Base-by-base conservation (phyloP, 92 coral and sea anemone species). In the Parazoanthus swiftii region DNA sequence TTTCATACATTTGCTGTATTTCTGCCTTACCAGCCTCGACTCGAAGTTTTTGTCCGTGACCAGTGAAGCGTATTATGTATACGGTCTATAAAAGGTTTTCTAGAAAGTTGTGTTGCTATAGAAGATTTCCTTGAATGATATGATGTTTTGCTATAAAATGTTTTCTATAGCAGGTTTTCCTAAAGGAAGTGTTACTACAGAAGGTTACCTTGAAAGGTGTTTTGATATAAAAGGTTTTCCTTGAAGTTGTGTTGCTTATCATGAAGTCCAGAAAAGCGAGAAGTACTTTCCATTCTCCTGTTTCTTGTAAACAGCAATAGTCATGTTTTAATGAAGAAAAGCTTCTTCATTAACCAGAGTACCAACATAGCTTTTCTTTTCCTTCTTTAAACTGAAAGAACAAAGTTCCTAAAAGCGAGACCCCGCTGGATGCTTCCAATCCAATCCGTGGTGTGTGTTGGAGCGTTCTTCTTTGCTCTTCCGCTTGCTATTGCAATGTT, bases 401-500 rank as follows among this genome's bases (percentile, higher is more conserved):
- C 97, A 7, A 93, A 91, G 71, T 97, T 97, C 81, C 87, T 97
- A 48, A 92, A 90, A 81, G 88, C 91, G 11, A 95, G 95, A 21
- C 98, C 98, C 74, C 91, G 93, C 59, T 93, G 92, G 63, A 89
- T 81, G 35, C 90, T 97, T 11, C 99, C 98, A 5, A 96, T 91
- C 3, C 97, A 93, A 88, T 96, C 98, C 6, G 42, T 92, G 54
- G 97, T 92, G 6, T 97, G 99, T 74, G 94, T 97, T 4, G 94
- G 94, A 8, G 95, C 95, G 20, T 97, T 97, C 89, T 96, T 95
- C 39, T 89, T 97, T 81, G 97, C 94, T 33, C 89, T 97, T 65
- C 99, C 99, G 10, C 90, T 97, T 84, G 97, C 99, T 6, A 97
- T 97, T 37, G 99, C 99, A 35, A 74, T 97, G 82, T 97, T 95